A percentile compares a stretch with the other conserved stretches of the same genome.
Evolutionary conservation across 2,113 vertebrate species (phyloP).

Genomic region (Dasyprocta punctata): DNA sequence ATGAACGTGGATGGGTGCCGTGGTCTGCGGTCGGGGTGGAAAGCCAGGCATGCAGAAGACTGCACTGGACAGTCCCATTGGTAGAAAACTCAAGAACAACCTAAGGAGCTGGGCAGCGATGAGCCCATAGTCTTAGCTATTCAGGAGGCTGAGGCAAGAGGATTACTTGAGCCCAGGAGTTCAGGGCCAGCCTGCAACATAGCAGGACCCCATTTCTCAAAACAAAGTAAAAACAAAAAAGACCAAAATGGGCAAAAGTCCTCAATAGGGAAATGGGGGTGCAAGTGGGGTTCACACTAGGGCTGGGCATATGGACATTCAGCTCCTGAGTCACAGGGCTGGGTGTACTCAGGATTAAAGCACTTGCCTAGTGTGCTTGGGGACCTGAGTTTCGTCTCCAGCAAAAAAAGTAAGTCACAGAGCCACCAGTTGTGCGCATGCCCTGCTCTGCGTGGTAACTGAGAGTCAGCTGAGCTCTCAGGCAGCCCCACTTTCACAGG

Average conservation of each 20-base stretch:
- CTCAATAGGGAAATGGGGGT: background rate
- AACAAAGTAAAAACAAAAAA: background rate
- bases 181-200: background rate
- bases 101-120: too few relatives aligned
- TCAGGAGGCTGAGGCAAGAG: background rate
- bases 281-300: background rate
- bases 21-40: background rate
- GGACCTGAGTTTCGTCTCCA: background rate
- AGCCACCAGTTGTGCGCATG: accelerated
- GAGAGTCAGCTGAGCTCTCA: background rate
- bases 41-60: background rate
- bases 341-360: background rate
- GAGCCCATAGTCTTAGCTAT: background rate
- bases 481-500: background rate
- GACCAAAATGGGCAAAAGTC: background rate
- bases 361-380: background rate
- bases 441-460: background rate
- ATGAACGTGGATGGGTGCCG: background rate
- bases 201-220: background rate
- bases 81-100: background rate
- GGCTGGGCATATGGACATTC: background rate
- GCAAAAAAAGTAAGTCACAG: background rate
- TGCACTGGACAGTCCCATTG: background rate
- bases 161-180: background rate
- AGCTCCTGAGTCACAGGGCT: background rate